Evolutionary conservation across 1,140 invertebrate genomes (phyloP).

Genomic region (Dreissena polymorpha): DNA sequence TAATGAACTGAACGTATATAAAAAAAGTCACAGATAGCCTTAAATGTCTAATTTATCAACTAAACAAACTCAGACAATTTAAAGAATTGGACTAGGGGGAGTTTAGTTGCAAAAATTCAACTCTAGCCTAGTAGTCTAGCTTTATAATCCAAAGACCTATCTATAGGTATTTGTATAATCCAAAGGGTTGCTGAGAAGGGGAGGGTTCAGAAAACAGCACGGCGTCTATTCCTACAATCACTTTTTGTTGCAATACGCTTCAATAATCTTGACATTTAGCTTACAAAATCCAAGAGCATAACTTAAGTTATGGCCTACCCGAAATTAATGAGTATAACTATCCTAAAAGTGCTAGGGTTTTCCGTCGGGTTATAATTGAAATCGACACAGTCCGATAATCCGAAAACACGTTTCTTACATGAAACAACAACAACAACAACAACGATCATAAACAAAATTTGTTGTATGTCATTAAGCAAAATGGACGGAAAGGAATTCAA

Average conservation of each 20-base stretch:
- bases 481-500: too few species aligned
- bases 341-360: neutral
- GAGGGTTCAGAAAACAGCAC: neutral
- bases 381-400: neutral
- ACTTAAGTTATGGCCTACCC: neutral
- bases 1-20: neutral
- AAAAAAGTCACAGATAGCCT: neutral
- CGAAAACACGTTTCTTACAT: neutral
- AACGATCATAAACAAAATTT: neutral
- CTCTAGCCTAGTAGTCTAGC: too few species aligned
- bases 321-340: neutral
- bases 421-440: too few species aligned
- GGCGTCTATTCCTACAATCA: neutral
- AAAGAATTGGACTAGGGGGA: neutral
- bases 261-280: neutral
- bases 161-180: too few species aligned
- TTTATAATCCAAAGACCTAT: too few species aligned
- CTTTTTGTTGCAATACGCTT: neutral
- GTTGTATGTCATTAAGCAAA: neutral
- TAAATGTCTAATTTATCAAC: neutral
- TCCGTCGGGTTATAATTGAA: neutral
- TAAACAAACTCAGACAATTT: neutral
- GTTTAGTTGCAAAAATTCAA: too few species aligned
- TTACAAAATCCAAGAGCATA: neutral
- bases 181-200: too few species aligned